These are phyloP conservation scores for Amblyjoppa proteus DNA, from an alignment of 2,888 invertebrate species.

Conservation along the genomic window DNA sequence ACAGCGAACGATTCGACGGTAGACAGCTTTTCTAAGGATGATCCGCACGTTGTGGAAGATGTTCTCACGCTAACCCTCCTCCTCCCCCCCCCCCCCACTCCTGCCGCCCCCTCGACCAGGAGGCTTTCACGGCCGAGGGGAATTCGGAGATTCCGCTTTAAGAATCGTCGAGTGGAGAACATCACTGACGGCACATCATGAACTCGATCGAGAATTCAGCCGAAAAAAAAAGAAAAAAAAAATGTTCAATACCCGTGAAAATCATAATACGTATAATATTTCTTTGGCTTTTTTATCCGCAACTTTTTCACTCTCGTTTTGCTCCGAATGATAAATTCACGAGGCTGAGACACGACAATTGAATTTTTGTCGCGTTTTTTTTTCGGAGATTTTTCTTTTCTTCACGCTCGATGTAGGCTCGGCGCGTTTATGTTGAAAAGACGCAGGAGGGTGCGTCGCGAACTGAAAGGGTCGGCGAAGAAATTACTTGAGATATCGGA, in stretches of 20 bases:
- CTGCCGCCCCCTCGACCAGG: neutral
- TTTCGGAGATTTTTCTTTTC: neutral
- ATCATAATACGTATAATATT: neutral
- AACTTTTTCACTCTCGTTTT: neutral
- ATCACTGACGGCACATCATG: neutral
- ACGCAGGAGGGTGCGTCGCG: neutral
- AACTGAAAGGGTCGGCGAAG: neutral
- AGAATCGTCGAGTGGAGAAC: constrained; percentile 3
- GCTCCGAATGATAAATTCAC: constrained; percentile 9
- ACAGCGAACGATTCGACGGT: neutral
- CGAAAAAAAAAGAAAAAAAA: neutral
- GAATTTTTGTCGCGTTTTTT: neutral
- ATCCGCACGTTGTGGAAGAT: constrained; percentile 11
- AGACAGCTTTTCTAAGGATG: constrained; percentile 1
- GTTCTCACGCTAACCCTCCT: neutral
- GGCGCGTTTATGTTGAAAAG: neutral
- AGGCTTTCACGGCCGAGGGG: constrained; percentile 5
- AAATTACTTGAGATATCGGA: neutral
- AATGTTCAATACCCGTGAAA: neutral
- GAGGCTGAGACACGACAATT: constrained; percentile 9
- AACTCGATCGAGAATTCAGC: neutral
- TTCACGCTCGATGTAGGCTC: neutral
- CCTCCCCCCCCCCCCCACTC: neutral
- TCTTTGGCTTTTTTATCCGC: neutral
- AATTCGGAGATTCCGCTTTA: neutral